These are phyloP conservation scores for Sternotherus odoratus DNA, from an alignment of 2,797 vertebrate species.

Conservation along the genomic window DNA sequence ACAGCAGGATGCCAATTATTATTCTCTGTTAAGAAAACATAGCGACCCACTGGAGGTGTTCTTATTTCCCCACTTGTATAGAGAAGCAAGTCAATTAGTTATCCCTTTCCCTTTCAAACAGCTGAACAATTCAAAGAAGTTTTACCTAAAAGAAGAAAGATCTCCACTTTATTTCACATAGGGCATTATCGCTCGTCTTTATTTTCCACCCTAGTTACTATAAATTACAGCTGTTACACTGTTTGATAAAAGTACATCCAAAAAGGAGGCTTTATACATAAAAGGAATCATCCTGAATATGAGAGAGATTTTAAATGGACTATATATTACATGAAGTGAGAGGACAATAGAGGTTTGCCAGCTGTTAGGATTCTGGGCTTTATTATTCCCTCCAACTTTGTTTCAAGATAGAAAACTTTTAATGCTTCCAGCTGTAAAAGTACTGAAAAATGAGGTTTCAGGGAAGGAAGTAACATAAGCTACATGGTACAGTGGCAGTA, in stretches of 20 bases:
- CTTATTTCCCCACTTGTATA: neutral
- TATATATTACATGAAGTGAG: neutral
- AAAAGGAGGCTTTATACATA: conserved; percentile 19
- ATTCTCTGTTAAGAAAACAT: conserved; percentile 35
- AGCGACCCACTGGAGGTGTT: neutral
- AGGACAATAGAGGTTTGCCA: neutral
- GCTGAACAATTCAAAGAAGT: conserved; percentile 19
- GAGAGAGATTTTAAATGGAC: conserved; percentile 10
- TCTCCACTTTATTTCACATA: conserved; percentile 25
- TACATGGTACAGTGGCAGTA: neutral
- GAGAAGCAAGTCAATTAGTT: conserved; percentile 61
- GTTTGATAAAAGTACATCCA: conserved; percentile 38
- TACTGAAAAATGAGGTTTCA: neutral
- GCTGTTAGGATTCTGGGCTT: neutral
- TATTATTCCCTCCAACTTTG: neutral
- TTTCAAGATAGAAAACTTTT: neutral
- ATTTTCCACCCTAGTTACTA: conserved; percentile 51
- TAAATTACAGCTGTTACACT: conserved; percentile 32
- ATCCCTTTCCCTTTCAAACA: conserved; percentile 1
- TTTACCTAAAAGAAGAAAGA: conserved; percentile 15
- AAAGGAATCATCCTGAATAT: conserved; percentile 26
- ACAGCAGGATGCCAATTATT: conserved; percentile 51
- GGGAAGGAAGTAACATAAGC: neutral
- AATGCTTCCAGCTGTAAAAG: neutral
- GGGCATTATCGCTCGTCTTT: neutral